A percentile compares a stretch with the other conserved stretches of the same genome.
Evolutionary conservation across 2,888 invertebrate genomes (phyloP).

Genomic region (Hemaris fuciformis): DNA sequence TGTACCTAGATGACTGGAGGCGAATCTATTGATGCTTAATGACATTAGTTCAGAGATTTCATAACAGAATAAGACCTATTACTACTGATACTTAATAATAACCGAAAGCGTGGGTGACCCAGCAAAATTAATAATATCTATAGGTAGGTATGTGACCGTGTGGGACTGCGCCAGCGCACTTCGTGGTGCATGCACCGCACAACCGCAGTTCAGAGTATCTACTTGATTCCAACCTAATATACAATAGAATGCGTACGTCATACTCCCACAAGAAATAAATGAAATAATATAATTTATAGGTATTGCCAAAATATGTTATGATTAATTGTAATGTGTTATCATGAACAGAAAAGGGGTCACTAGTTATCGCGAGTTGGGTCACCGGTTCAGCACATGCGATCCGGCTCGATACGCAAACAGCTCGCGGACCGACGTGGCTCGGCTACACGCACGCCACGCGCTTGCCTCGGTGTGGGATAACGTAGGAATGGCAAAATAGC

Average conservation of each 20-base stretch:
- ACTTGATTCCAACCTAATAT: background rate
- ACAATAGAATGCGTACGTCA: too few relatives aligned
- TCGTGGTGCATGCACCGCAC: background rate
- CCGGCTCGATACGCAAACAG: background rate
- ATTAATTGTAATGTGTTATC: background rate
- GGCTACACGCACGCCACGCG: too few relatives aligned
- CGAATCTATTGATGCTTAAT: too few relatives aligned
- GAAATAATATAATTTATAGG: background rate
- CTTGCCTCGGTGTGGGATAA: too few relatives aligned
- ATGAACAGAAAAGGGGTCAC: background rate
- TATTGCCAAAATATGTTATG: background rate
- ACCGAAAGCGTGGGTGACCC: background rate
- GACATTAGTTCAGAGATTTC: too few relatives aligned
- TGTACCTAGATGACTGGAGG: too few relatives aligned
- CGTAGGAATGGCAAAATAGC: too few relatives aligned
- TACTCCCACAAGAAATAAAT: background rate
- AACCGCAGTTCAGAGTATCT: background rate
- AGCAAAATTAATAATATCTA: background rate
- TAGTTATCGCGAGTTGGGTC: background rate
- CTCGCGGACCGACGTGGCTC: background rate
- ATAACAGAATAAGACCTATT: too few relatives aligned
- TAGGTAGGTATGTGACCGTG: background rate
- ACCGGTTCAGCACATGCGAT: background rate
- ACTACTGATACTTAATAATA: too few relatives aligned
- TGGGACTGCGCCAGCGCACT: background rate